These are phyloP conservation scores for Glossophaga mutica DNA, from an alignment of 2,797 vertebrate species.

Conservation along the genomic window DNA sequence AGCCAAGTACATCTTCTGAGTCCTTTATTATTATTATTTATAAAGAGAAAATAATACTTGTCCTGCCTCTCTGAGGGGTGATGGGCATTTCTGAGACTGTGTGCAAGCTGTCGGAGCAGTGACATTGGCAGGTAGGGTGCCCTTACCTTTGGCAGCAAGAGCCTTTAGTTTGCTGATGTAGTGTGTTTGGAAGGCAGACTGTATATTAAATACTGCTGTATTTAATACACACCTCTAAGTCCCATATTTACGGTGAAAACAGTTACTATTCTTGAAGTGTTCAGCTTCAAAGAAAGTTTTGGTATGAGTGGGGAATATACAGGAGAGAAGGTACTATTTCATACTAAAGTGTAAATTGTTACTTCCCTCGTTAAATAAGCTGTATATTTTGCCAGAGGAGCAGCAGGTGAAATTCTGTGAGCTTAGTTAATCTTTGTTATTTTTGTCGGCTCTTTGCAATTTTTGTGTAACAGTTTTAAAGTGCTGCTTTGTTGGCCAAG, in stretches of 20 bases:
- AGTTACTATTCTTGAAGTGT: constrained; percentile 38
- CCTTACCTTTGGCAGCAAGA: background rate
- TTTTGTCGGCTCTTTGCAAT: background rate
- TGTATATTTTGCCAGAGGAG: background rate
- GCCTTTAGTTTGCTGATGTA: background rate
- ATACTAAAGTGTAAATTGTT: constrained; percentile 45
- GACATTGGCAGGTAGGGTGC: background rate
- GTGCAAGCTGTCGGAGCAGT: background rate
- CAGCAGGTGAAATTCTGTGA: background rate
- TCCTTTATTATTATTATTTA: background rate
- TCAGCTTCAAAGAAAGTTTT: background rate
- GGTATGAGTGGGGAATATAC: background rate
- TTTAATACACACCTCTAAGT: constrained; percentile 24
- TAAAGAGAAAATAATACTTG: constrained; percentile 30
- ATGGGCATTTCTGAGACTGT: background rate
- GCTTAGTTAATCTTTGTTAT: background rate
- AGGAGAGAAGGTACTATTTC: background rate
- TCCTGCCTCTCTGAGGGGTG: background rate
- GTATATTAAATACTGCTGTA: background rate
- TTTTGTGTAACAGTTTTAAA: background rate
- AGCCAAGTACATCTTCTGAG: background rate
- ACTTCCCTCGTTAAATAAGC: background rate
- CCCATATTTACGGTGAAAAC: background rate
- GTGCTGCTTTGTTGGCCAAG: background rate
- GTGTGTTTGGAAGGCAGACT: background rate